phyloP scores from a whole-genome alignment of 2,797 vertebrate genomes.

The Micropoecilia bifurca region DNA sequence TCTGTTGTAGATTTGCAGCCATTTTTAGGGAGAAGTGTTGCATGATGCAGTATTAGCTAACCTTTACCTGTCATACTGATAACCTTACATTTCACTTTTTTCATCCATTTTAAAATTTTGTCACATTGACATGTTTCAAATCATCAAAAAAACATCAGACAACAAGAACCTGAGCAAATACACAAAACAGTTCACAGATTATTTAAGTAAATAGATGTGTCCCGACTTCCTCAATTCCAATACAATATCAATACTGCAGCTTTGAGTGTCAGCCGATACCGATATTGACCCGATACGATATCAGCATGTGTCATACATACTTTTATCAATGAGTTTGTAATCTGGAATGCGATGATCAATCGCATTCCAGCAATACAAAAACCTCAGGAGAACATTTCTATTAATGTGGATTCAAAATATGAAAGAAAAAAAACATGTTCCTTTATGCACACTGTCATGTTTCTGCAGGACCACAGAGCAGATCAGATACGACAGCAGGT shows the following conservation, averaged over 20 bases:
- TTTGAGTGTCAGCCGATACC: not conserved
- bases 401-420: not conserved
- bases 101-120: too few species aligned
- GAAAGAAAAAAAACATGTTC: not conserved
- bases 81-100: too few species aligned
- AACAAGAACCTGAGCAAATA: too few species aligned
- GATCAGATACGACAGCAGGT: conserved; percentile 54
- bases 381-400: conserved; percentile 32
- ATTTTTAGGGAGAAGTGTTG: too few species aligned
- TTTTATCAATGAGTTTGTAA: not conserved
- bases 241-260: not conserved
- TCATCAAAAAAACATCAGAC: too few species aligned
- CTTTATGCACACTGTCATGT: not conserved
- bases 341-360: too few species aligned
- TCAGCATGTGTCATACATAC: not conserved
- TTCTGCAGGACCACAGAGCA: conserved; percentile 20
- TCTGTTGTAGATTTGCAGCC: not conserved
- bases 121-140: too few species aligned
- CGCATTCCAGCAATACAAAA: conserved; percentile 61
- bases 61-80: too few species aligned
- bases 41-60: too few species aligned
- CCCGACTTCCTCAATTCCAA: not conserved
- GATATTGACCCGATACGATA: not conserved
- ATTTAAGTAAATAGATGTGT: not conserved
- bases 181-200: not conserved